These are phyloP conservation scores for Dexiosoma caninum DNA, from an alignment of 2,888 invertebrate genomes.

Conservation along the genomic window DNA sequence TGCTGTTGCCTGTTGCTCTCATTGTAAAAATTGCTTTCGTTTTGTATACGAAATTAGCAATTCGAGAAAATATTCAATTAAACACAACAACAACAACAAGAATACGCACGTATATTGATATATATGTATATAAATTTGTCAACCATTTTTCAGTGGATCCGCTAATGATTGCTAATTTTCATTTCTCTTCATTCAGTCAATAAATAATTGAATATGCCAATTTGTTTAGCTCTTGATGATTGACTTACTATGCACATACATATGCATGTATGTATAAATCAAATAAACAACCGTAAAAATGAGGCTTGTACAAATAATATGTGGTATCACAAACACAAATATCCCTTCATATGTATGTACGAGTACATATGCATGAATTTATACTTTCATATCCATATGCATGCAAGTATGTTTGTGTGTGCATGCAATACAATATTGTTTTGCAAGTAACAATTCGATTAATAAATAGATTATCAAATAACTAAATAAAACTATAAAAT, in stretches of 20 bases:
- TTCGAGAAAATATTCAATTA: constrained; percentile 56
- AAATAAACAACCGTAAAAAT: background rate
- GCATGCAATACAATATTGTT: too few relatives aligned
- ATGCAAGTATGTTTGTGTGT: too few relatives aligned
- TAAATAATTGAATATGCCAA: constrained; percentile 56
- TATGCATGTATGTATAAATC: constrained; percentile 39
- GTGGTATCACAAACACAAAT: background rate
- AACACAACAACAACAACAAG: constrained; percentile 6
- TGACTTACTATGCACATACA: constrained; percentile 32
- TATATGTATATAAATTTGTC: constrained; percentile 49
- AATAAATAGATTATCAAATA: constrained; percentile 18
- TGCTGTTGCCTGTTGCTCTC: constrained; percentile 6
- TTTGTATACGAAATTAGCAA: constrained; percentile 55
- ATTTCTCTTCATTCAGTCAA: constrained; percentile 34
- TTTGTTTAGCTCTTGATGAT: constrained; percentile 34
- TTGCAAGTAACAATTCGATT: constrained; percentile 15
- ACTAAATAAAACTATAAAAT: background rate
- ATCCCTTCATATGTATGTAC: background rate
- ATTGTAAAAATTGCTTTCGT: constrained; percentile 25
- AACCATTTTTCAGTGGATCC: constrained; percentile 37
- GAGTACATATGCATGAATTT: too few relatives aligned
- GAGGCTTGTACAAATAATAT: background rate
- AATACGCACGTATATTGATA: too few relatives aligned
- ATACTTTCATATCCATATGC: too few relatives aligned
- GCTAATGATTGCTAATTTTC: constrained; percentile 61